A percentile compares a stretch with the other conserved stretches of the same genome.
Conservation (phyloP, 2,888 invertebrate genomes). For the Harpalus rufipes region DNA sequence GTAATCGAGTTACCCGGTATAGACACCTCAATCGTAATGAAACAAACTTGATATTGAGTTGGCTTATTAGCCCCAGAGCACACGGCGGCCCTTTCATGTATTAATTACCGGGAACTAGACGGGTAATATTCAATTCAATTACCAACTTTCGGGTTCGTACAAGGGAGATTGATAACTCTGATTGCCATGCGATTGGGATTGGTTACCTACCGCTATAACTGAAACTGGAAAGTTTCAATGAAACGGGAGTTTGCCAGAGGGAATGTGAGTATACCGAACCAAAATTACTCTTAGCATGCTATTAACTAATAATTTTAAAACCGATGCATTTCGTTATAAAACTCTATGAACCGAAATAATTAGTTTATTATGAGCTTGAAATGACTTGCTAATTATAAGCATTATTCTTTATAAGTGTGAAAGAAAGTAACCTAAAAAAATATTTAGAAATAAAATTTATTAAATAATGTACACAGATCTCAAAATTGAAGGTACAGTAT, state of each 20-base stretch:
- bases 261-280: too few species aligned
- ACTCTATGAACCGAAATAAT: background rate
- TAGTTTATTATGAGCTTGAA: background rate
- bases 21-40: slow-evolving; percentile 58
- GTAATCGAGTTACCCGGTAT: slow-evolving; percentile 52
- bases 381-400: too few species aligned
- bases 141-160: slow-evolving; percentile 37
- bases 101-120: slow-evolving; percentile 59
- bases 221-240: too few species aligned
- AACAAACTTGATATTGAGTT: slow-evolving; percentile 62
- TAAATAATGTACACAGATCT: too few species aligned
- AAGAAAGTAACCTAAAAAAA: too few species aligned
- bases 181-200: slow-evolving; percentile 11
- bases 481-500: too few species aligned
- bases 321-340: background rate
- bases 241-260: too few species aligned
- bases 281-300: too few species aligned
- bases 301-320: too few species aligned
- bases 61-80: slow-evolving; percentile 28
- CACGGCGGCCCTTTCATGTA: slow-evolving; percentile 48
- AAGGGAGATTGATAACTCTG: slow-evolving; percentile 17
- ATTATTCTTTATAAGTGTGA: too few species aligned
- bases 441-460: too few species aligned
- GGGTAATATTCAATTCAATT: slow-evolving; percentile 57
- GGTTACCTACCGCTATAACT: background rate